phyloP scores from a whole-genome alignment of 2,888 invertebrate species.

The Orchesellides sinensis region DNA sequence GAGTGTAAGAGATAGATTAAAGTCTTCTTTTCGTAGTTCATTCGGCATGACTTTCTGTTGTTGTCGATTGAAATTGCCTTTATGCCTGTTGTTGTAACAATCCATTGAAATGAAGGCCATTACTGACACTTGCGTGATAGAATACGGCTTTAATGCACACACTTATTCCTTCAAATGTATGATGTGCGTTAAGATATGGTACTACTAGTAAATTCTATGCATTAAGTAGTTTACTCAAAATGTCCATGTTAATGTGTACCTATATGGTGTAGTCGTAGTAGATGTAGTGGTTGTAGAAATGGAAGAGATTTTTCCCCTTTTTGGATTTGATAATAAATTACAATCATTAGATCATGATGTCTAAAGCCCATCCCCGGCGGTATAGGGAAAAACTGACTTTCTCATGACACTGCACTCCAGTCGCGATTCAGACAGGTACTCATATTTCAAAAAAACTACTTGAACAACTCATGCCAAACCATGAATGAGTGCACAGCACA shows the following conservation, averaged over 20 bases:
- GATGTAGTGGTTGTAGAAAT: not conserved
- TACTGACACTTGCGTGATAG: slow-evolving; percentile 59
- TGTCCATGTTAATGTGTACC: slow-evolving; percentile 5
- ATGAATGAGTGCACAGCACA: too few species aligned
- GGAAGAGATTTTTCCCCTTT: slow-evolving; percentile 33
- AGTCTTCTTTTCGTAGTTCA: not conserved
- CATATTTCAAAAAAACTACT: slow-evolving; percentile 51
- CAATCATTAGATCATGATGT: slow-evolving; percentile 59
- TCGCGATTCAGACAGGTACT: slow-evolving; percentile 33
- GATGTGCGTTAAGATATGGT: too few species aligned
- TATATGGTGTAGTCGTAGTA: not conserved
- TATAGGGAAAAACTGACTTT: slow-evolving; percentile 38
- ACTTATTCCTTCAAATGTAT: not conserved
- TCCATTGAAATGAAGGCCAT: slow-evolving; percentile 33
- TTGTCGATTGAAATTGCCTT: slow-evolving; percentile 8
- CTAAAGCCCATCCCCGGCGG: slow-evolving; percentile 44
- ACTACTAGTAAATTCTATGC: not conserved
- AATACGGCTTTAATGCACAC: slow-evolving; percentile 24
- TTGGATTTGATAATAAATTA: slow-evolving; percentile 57
- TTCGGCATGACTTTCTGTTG: not conserved
- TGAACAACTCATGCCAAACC: not conserved
- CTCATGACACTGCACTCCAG: slow-evolving; percentile 14
- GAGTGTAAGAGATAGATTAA: slow-evolving; percentile 21
- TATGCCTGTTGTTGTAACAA: slow-evolving; percentile 20
- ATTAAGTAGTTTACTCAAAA: not conserved